Percentiles rank a stretch among this genome's conserved stretches.
Evolutionary conservation across 2,113 vertebrate species (phyloP).

Genomic region (Cebus imitator): DNA sequence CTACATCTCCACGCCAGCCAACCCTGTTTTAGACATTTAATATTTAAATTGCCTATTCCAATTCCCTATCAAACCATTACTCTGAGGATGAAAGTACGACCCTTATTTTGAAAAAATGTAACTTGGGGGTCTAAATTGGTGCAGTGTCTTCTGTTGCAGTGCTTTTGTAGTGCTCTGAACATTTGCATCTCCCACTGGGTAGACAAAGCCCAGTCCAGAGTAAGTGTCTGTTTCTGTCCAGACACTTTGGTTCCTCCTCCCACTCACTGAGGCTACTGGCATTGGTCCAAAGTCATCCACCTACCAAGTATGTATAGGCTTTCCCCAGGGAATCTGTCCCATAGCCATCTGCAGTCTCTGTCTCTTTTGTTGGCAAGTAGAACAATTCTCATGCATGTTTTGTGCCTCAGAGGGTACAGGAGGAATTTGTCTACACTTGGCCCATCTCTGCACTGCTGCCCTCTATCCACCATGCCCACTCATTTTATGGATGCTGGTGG

Average conservation of each 20-base stretch:
- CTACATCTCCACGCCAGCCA: too few relatives aligned
- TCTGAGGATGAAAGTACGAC: neutral
- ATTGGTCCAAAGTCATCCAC: neutral
- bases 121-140: neutral
- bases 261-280: rapidly evolving
- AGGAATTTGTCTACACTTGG: too few relatives aligned
- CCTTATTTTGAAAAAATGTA: neutral
- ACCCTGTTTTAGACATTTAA: neutral
- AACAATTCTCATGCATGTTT: too few relatives aligned
- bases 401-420: neutral
- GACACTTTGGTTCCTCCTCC: too few relatives aligned
- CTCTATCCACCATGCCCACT: neutral
- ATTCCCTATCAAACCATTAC: neutral
- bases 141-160: neutral
- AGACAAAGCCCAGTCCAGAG: neutral
- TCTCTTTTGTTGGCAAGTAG: neutral
- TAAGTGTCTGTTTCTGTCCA: neutral
- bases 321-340: neutral
- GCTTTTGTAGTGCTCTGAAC: neutral
- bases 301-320: neutral
- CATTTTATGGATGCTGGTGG: neutral
- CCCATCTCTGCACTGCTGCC: neutral
- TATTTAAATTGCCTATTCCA: neutral
- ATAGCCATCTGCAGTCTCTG: neutral
- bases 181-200: neutral